These are phyloP conservation scores for Aviceda subcristata DNA, from an alignment of 2,113 vertebrate species.

Conservation along the genomic window DNA sequence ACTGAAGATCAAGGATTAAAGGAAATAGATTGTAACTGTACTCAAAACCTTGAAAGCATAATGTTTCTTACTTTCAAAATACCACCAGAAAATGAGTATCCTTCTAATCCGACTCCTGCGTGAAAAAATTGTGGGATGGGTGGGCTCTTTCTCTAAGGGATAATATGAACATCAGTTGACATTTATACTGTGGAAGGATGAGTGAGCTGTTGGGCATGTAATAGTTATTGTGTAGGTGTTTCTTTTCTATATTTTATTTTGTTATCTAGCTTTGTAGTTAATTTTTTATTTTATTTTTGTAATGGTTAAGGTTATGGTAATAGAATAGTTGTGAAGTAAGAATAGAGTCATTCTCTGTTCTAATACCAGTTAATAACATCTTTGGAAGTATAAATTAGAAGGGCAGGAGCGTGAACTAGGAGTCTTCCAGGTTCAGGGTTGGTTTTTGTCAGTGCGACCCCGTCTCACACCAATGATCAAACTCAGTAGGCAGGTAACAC, in stretches of 20 bases:
- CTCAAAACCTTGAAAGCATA: neutral
- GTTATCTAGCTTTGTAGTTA: neutral
- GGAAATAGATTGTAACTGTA: neutral
- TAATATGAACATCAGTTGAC: neutral
- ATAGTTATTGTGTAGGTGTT: neutral
- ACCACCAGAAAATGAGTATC: neutral
- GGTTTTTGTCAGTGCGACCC: neutral
- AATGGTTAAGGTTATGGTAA: neutral
- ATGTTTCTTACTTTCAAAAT: neutral
- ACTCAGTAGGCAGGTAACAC: neutral
- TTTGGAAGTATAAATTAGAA: constrained; percentile 42
- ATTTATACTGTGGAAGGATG: neutral
- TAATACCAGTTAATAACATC: neutral
- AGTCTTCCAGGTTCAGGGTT: neutral
- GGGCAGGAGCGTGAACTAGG: neutral
- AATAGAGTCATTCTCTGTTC: neutral
- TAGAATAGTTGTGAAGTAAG: neutral
- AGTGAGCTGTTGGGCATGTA: neutral
- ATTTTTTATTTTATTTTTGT: neutral
- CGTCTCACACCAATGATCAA: neutral
- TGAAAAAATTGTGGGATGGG: neutral
- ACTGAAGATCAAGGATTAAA: neutral
- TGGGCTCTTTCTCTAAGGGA: neutral
- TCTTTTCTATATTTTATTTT: neutral
- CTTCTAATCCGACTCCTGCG: neutral